Base-by-base conservation (phyloP, 2,113 vertebrate species). In the Athene noctua region DNA sequence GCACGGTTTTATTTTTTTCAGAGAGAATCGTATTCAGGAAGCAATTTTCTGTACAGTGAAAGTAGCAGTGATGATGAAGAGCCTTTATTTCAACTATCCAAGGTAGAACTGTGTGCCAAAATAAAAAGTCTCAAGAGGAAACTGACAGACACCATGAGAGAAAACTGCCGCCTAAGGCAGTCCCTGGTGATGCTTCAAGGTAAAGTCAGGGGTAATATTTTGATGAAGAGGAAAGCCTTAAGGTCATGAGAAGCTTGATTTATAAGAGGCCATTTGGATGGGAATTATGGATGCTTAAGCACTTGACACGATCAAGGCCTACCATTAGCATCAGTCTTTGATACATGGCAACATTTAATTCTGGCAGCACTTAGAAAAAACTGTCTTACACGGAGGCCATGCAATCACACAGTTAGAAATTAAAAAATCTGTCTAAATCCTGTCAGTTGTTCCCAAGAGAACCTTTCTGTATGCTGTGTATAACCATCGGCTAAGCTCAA, bases 131-230 rank as follows among this genome's bases (percentile, higher is more conserved):
- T 98, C 72, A 98, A 97, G 92, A 97, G 97, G 95, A 98, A 97
- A 75, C 92, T 98, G 72, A 93, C 91, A n/a, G 98, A 97, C 36
- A 97, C 94, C 34, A 90, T 92, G 84, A 98, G 96, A 88, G 98
- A 98, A 93, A 98, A 98, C 63, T 97, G 98, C 74, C 97, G 97
- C 38, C 96, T 98, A 15, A 95, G 98, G 78, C 98, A 98, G 88
- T 98, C 98, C 73, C 92, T 98, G 84, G 98, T 98, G 83, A 97
- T 98, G 97, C 97, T 98, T 85, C 98, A 98, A 98, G 98, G 98
- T 98, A 97, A 97, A 91, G 73, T 38, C 47, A 32, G 80, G 72
- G 67, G 88, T 94, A 54, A 1, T 71, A 49, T 91, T 96, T 55
- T 82, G 81, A 91, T 87, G 42, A 95, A 94, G 88, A 68, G 36